Evolutionary conservation across 2,888 invertebrate species (phyloP), one percentile per base, ranked within the genome.

Genomic region (Cactoblastis cactorum): DNA sequence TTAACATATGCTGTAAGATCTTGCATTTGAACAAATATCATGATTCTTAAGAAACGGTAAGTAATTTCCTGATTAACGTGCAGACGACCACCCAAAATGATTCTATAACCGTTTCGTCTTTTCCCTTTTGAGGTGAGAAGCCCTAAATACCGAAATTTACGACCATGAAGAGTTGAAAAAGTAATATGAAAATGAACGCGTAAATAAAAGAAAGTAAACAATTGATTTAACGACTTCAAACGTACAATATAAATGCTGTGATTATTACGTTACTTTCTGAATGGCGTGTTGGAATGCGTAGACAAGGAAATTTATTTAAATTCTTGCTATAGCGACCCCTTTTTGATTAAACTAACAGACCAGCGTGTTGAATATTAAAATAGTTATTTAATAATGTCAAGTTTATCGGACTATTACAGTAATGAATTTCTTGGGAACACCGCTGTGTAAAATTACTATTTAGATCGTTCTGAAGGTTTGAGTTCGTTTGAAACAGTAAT

Each of bases 401-500:
- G 22, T 22, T 43, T 8, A 17, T 15, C 28, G 14, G 28, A 43
- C 4, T 24, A 41, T 14, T 15, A 32, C 14, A 28, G 17, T 28
- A 28, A 28, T 12, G 24, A 32, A 28, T 28, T 17, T 15, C 4
- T 17, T 32, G 6, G 28, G 3, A 9, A 15, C 22, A 12, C 39
- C 24, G 14, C 9, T 17, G 28, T 43, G 43, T 39, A 41, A 49
- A 49, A 18, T 33, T 33, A 34, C 32, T 19, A 32, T 48, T 37
- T n/a, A 22, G 22, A 4, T 3, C 22, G 3, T 22, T 22, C n/a
- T n/a, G n/a, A n/a, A n/a, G n/a, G n/a, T n/a, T n/a, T n/a, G n/a
- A n/a, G n/a, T n/a, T n/a, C n/a, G n/a, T n/a, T n/a, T n/a, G n/a
- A n/a, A n/a, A n/a, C n/a, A n/a, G n/a, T n/a, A n/a, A n/a, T n/a